Evolutionary conservation across 1,140 invertebrate genomes (phyloP), one percentile per base, ranked within the genome.

Genomic region (Araneus ventricosus): DNA sequence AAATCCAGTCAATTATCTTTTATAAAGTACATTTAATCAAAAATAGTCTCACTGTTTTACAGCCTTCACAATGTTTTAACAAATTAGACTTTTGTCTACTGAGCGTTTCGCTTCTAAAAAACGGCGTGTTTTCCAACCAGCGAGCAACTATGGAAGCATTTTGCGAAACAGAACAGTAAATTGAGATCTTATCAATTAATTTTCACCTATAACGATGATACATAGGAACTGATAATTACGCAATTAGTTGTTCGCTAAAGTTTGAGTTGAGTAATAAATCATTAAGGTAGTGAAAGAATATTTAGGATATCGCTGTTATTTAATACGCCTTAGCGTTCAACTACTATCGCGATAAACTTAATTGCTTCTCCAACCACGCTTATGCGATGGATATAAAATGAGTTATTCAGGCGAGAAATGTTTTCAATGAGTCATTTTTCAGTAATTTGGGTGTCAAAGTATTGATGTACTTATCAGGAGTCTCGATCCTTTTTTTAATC

Each of bases 271-370:
- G 70, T 5, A 37, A 34, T 70, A 70, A 70, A 37, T 37, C 30
- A 22, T 75, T 37, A 37, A 34, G 70, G 70, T 34, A 75, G 34
- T 75, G 70, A 75, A 75, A 75, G 70, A 75, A 75, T 34, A 75
- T 34, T 75, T 37, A 20, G 70, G 30, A 34, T 6, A 34, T 34
- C 70, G 30, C 17, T 22, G 30, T 75, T 75, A 75, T 37, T 20
- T 34, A 20, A 20, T 17, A 75, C 70, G 70, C 70, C 70, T 75
- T 34, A 14, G 17, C 20, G 34, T 75, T 75, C 30, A 22, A 34
- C 30, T 34, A 75, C 14, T 17, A 34, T 20, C 34, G 14, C 10
- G 70, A 37, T 34, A 20, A 14, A 20, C 14, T n/a, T 30, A 67
- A 67, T n/a, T 27, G 63, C 14, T 4, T 14, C 70, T 20, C 27